Evolutionary conservation across 2,113 vertebrate genomes (phyloP).

Genomic region (Protobothrops flavoviridis): DNA sequence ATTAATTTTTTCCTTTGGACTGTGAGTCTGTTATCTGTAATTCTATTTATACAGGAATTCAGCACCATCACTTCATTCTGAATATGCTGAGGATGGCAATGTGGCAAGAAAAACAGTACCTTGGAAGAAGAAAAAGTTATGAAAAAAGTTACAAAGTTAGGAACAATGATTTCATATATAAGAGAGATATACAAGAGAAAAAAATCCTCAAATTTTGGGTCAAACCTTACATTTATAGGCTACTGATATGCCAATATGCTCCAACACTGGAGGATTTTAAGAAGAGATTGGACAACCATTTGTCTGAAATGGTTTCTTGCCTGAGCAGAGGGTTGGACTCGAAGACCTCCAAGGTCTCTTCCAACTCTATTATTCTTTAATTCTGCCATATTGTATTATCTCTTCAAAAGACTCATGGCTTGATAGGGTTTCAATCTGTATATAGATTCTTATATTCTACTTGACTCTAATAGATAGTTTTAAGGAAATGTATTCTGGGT

Average conservation of each 20-base stretch:
- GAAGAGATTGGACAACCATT: background rate
- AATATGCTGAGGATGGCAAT: background rate
- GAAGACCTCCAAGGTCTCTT: background rate
- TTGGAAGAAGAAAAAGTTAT: background rate
- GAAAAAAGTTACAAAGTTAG: background rate
- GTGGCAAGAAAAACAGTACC: constrained; percentile 9
- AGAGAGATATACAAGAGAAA: constrained; percentile 7
- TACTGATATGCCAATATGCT: background rate
- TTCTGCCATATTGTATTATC: background rate
- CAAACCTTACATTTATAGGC: background rate
- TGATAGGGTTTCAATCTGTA: background rate
- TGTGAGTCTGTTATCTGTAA: background rate
- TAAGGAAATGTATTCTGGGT: background rate
- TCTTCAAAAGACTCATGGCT: background rate
- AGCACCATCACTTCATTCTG: background rate
- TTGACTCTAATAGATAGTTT: background rate
- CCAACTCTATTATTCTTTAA: background rate
- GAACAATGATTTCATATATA: constrained; percentile 5
- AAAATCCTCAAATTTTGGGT: background rate
- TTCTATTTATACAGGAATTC: constrained; percentile 20
- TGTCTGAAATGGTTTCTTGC: too few relatives aligned
- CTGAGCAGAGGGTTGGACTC: background rate
- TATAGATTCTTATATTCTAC: background rate
- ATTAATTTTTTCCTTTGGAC: constrained; percentile 36
- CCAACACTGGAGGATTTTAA: background rate